Conservation (phyloP, 2,888 invertebrate species). For the Melanophora roralis region DNA sequence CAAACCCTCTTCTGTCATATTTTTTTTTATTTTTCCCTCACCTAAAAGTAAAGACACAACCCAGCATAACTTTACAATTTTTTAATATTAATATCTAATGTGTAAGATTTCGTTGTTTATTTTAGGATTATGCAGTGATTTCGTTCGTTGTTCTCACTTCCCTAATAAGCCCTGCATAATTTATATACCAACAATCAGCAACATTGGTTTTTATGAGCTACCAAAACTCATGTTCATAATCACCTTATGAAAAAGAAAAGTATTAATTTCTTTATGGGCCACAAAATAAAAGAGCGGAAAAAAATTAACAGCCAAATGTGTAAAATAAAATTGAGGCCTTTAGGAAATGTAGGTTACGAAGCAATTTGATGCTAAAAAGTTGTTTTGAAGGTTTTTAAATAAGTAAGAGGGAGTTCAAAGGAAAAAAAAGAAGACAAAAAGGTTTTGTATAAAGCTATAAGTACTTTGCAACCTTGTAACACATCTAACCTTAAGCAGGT, state of each 20-base stretch:
- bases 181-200: slow-evolving; percentile 53
- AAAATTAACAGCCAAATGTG: not conserved
- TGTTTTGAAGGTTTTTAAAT: too few relatives aligned
- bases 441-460: too few relatives aligned
- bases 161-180: slow-evolving; percentile 43
- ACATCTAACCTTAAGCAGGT: too few relatives aligned
- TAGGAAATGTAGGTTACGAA: slow-evolving; percentile 10
- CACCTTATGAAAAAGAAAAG: slow-evolving; percentile 47
- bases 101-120: slow-evolving; percentile 7
- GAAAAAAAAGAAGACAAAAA: too few relatives aligned
- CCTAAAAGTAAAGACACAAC: not conserved
- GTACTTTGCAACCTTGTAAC: too few relatives aligned
- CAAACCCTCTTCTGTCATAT: not conserved
- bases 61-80: too few relatives aligned
- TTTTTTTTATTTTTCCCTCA: not conserved
- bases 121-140: slow-evolving; percentile 36
- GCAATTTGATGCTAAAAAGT: too few relatives aligned
- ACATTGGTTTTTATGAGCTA: slow-evolving; percentile 52
- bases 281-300: slow-evolving; percentile 1
- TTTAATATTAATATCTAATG: not conserved
- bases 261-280: slow-evolving; percentile 33
- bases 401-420: too few relatives aligned
- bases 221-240: slow-evolving; percentile 58
- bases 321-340: not conserved
- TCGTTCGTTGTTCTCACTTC: slow-evolving; percentile 5